These are phyloP conservation scores for Haemorhous mexicanus DNA, from an alignment of 2,113 vertebrate species.

Conservation along the genomic window DNA sequence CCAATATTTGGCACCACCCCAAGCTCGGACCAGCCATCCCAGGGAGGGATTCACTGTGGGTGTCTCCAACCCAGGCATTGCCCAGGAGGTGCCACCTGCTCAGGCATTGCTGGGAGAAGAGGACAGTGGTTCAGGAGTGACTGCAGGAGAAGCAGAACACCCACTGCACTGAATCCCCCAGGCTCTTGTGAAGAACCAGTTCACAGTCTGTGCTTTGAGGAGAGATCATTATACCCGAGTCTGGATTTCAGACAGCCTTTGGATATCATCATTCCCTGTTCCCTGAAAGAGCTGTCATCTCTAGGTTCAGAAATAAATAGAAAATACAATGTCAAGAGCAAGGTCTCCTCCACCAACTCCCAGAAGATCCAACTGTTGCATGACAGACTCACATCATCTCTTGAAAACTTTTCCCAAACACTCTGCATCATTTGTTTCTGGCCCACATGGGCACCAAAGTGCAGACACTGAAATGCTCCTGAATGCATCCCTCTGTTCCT, in stretches of 20 bases:
- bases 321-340: background rate
- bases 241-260: background rate
- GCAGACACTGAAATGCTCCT: background rate
- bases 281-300: background rate
- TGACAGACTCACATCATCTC: background rate
- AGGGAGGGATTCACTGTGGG: slow-evolving; percentile 27
- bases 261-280: background rate
- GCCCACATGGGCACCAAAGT: background rate
- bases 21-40: slow-evolving; percentile 20
- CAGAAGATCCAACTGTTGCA: background rate
- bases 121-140: slow-evolving; percentile 8
- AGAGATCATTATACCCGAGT: background rate
- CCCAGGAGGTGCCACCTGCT: background rate
- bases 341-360: background rate
- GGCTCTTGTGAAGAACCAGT: background rate
- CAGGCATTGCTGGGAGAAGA: slow-evolving; percentile 12
- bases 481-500: background rate
- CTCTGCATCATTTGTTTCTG: background rate
- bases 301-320: background rate
- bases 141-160: background rate
- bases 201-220: background rate
- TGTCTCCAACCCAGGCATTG: background rate
- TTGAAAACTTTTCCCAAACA: background rate
- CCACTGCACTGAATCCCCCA: background rate
- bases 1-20: background rate